These are phyloP conservation scores for Trichomalopsis sarcophagae DNA, from an alignment of 1,140 invertebrate genomes.

Conservation along the genomic window DNA sequence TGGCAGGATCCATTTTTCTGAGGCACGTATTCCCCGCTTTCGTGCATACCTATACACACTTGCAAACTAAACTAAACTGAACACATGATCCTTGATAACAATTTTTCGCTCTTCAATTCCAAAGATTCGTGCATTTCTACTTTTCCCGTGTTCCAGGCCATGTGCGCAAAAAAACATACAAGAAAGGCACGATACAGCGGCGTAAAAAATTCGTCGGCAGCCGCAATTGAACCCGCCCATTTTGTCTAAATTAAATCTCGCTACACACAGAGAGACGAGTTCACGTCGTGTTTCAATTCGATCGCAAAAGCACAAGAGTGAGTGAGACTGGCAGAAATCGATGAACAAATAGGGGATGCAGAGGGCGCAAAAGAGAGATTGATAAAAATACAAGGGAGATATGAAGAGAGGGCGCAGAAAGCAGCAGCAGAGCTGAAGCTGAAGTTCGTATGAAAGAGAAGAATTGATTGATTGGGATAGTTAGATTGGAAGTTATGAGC, in stretches of 20 bases:
- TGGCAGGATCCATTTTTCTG: no score
- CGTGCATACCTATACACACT: no score
- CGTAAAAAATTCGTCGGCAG: background rate
- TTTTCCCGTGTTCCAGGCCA: no score
- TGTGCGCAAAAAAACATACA: background rate
- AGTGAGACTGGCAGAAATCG: background rate
- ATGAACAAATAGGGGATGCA: background rate
- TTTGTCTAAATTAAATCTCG: background rate
- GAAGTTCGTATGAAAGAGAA: background rate
- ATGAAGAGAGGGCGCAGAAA: background rate
- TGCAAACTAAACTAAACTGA: no score
- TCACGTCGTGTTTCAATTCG: background rate
- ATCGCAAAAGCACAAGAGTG: background rate
- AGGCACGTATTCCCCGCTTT: no score
- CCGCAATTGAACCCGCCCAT: background rate
- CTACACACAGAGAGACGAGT: background rate
- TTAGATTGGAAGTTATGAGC: conserved; percentile 11
- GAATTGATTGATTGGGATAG: conserved; percentile 15
- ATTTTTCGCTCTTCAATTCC: background rate
- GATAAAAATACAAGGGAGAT: background rate
- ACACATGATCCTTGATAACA: no score
- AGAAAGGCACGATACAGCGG: background rate
- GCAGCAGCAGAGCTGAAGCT: background rate
- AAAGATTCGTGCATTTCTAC: background rate
- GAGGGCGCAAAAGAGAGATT: background rate